Evolutionary conservation across 2,113 vertebrate genomes (phyloP).

Genomic region (Lepus americanus): DNA sequence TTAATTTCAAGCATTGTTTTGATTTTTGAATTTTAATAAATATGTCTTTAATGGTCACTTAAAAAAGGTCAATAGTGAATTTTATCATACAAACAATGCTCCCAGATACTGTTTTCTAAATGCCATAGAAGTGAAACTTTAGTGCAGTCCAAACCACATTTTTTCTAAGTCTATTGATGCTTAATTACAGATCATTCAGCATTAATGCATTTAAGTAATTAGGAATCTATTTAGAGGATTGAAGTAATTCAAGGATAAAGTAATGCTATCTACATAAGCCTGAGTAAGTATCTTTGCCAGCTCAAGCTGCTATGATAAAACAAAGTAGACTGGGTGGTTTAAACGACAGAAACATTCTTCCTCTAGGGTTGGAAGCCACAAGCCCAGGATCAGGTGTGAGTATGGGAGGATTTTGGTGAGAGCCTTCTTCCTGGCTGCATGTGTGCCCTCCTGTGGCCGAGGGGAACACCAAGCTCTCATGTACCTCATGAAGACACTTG

Average conservation of each 20-base stretch:
- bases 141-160: neutral
- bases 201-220: neutral
- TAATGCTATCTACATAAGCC: neutral
- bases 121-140: neutral
- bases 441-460: neutral
- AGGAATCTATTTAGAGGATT: neutral
- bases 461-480: neutral
- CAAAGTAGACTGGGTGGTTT: neutral
- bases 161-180: neutral
- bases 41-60: neutral
- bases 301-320: neutral
- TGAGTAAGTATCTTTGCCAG: too few relatives aligned
- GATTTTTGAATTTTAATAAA: neutral
- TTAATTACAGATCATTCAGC: neutral
- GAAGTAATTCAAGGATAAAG: neutral
- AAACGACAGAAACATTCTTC: neutral
- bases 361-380: neutral
- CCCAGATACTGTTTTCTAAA: neutral
- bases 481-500: neutral
- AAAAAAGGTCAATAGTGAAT: neutral
- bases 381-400: neutral
- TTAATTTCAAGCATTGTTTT: neutral
- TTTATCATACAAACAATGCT: neutral
- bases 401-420: neutral
- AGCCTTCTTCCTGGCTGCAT: neutral